Conservation (phyloP, 2,113 vertebrate species). For the Butorides virescens region DNA sequence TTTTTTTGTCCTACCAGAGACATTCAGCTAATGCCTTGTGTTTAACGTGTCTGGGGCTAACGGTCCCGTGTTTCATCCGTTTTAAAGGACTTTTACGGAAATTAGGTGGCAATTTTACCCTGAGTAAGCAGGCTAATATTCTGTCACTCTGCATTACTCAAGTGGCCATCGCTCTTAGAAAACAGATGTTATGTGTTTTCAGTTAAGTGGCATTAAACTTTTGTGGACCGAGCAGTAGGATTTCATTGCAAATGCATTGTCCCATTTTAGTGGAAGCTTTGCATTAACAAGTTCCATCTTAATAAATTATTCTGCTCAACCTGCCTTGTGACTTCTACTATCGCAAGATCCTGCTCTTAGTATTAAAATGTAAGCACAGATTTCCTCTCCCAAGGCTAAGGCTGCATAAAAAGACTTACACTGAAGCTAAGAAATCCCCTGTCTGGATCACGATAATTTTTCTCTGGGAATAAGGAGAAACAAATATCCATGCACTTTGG, state of each 20-base stretch:
- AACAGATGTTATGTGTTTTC: not conserved
- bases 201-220: not conserved
- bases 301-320: slow-evolving; percentile 25
- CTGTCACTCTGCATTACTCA: not conserved
- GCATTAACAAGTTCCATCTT: not conserved
- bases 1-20: not conserved
- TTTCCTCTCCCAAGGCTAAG: slow-evolving; percentile 24
- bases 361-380: slow-evolving; percentile 24
- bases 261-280: slow-evolving; percentile 27
- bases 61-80: not conserved
- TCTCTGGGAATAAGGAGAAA: not conserved
- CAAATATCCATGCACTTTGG: not conserved
- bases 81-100: slow-evolving; percentile 31
- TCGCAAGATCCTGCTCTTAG: not conserved
- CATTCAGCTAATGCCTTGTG: not conserved
- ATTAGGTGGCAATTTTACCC: slow-evolving; percentile 1
- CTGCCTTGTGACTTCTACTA: not conserved
- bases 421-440: not conserved
- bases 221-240: not conserved
- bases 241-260: not conserved
- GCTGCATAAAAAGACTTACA: not conserved
- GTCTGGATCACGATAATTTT: slow-evolving; percentile 6
- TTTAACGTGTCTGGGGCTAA: not conserved
- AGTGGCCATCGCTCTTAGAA: not conserved
- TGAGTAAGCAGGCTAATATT: slow-evolving; percentile 27